Conservation (phyloP, 53 echinoderm and acorn worm species). For the Zoroaster sp. region DNA sequence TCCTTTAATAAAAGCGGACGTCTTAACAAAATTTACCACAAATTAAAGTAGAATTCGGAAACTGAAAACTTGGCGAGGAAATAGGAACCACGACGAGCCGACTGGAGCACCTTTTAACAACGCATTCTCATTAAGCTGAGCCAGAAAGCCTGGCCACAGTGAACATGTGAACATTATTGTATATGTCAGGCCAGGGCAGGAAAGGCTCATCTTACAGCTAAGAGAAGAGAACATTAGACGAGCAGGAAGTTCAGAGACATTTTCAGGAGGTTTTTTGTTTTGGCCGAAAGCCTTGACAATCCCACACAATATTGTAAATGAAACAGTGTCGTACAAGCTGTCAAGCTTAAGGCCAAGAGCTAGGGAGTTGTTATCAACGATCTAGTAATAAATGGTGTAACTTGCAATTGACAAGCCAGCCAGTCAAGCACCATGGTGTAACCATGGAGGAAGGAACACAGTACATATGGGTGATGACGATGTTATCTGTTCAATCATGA, state of each 20-base stretch:
- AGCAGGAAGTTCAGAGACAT: background rate
- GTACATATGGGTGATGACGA: too few relatives aligned
- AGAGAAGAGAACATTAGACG: background rate
- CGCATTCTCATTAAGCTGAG: background rate
- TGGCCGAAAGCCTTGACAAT: background rate
- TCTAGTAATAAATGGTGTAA: too few relatives aligned
- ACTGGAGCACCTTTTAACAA: background rate
- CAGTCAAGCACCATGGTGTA: too few relatives aligned
- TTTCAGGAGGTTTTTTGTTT: background rate
- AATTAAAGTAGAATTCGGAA: background rate
- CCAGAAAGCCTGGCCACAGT: background rate
- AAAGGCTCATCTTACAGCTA: background rate
- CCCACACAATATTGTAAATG: background rate
- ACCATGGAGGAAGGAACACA: too few relatives aligned
- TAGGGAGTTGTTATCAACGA: too few relatives aligned
- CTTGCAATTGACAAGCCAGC: too few relatives aligned
- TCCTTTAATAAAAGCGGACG: background rate
- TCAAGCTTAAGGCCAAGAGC: background rate
- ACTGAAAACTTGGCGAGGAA: background rate
- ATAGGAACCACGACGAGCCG: background rate
- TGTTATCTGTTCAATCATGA: too few relatives aligned
- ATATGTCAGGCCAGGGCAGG: background rate
- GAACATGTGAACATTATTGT: background rate
- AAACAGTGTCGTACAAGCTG: too few relatives aligned
- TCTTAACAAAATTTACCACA: background rate